A percentile compares a stretch with the other conserved stretches of the same genome.
Evolutionary conservation across 2,888 invertebrate species (phyloP).

Genomic region (Cryptops parisi): DNA sequence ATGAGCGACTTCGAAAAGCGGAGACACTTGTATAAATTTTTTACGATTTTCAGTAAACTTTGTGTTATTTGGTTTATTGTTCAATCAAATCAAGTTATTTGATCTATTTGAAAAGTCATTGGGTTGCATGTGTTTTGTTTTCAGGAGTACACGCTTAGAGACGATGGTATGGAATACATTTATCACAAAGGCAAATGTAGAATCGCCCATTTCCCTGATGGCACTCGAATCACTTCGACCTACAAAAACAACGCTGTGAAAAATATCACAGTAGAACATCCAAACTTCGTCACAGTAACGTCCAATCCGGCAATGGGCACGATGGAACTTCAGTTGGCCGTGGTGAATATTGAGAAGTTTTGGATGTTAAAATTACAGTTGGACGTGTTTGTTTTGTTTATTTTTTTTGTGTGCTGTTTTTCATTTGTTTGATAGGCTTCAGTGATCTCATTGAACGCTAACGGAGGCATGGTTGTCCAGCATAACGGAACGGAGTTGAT

Average conservation of each 20-base stretch:
- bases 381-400: not conserved
- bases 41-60: no score
- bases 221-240: slow-evolving; percentile 2
- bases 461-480: not conserved
- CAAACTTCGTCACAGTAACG: not conserved
- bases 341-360: not conserved
- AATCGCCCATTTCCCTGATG: slow-evolving; percentile 1
- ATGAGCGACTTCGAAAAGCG: no score
- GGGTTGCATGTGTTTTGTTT: not conserved
- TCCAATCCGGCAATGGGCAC: not conserved
- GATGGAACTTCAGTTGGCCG: not conserved
- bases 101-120: not conserved
- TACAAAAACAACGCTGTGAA: not conserved
- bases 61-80: not conserved
- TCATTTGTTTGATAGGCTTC: not conserved
- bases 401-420: not conserved
- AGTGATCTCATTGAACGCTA: not conserved
- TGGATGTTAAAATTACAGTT: not conserved
- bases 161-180: slow-evolving; percentile 4
- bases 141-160: not conserved
- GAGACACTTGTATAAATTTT: no score
- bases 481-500: slow-evolving; percentile 2
- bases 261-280: not conserved
- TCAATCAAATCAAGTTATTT: not conserved
- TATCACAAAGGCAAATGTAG: not conserved